A percentile compares a stretch with the other conserved stretches of the same genome.
phyloP scores from a whole-genome alignment of 1,140 invertebrate genomes.

The Drosophila kohkoa region DNA sequence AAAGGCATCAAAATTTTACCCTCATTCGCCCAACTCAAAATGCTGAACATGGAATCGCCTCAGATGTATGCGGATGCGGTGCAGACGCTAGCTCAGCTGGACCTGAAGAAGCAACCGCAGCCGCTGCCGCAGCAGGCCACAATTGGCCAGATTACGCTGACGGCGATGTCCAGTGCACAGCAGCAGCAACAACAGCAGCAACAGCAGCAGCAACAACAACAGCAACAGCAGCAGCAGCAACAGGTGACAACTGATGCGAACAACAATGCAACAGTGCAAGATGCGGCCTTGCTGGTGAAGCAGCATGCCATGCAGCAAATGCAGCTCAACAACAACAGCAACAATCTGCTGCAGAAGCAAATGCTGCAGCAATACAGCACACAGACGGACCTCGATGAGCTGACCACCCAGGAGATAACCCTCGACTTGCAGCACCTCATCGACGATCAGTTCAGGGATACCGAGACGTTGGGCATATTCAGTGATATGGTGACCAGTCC shows the following conservation, averaged over 20 bases:
- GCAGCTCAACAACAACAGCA: conserved; percentile 79
- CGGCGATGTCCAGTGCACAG: conserved; percentile 86
- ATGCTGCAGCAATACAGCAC: conserved; percentile 88
- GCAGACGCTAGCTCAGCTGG: conserved; percentile 79
- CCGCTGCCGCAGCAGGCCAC: conserved; percentile 85
- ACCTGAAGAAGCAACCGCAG: conserved; percentile 83
- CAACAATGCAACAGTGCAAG: conserved; percentile 78
- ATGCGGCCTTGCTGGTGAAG: conserved; percentile 71
- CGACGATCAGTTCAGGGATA: conserved; percentile 94
- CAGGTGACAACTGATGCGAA: conserved; percentile 83
- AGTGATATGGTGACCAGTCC: conserved; percentile 91
- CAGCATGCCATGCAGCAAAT: conserved; percentile 81
- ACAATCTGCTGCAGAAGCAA: conserved; percentile 83
- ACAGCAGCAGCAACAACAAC: conserved; percentile 69
- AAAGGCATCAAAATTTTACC: conserved; percentile 83
- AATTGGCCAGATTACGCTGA: conserved; percentile 85
- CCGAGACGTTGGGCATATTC: conserved; percentile 89
- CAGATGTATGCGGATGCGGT: conserved; percentile 88
- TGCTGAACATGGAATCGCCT: conserved; percentile 88
- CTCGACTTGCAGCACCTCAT: conserved; percentile 95
- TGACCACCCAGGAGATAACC: conserved; percentile 95
- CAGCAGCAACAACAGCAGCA: conserved; percentile 79
- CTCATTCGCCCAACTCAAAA: conserved; percentile 79
- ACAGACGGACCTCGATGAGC: conserved; percentile 92
- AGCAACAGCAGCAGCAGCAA: conserved; percentile 74